Conservation (phyloP, 2,888 invertebrate genomes). For the Stictocephala bisonia region DNA sequence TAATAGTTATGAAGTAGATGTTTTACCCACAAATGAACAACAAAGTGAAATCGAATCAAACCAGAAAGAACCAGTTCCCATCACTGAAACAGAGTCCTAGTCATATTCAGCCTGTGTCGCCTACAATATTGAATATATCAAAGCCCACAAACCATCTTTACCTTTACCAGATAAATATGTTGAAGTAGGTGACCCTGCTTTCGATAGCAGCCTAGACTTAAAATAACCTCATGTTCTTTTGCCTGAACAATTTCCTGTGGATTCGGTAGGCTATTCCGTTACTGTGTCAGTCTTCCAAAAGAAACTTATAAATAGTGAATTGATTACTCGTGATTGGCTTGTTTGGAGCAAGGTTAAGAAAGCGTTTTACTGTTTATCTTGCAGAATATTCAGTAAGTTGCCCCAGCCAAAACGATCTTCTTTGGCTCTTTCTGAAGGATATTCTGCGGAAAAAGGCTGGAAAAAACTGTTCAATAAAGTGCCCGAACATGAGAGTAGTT, state of each 20-base stretch:
- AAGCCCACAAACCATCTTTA: no score
- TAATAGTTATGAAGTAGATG: no score
- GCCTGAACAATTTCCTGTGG: neutral
- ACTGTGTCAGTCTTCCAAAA: no score
- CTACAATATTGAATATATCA: no score
- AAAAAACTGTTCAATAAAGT: conserved; percentile 40
- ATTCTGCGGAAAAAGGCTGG: conserved; percentile 32
- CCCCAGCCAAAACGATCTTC: conserved; percentile 13
- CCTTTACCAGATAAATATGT: no score
- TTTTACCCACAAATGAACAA: no score
- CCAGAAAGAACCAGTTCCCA: no score
- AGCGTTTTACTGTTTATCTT: conserved; percentile 43
- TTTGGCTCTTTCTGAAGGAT: conserved; percentile 35
- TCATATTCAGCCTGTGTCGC: no score
- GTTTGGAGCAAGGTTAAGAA: conserved; percentile 43
- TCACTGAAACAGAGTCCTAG: no score
- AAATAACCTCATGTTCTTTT: conserved; percentile 25
- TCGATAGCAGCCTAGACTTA: conserved; percentile 22
- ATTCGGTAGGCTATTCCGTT: neutral
- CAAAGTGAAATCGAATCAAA: no score
- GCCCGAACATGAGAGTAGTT: conserved; percentile 37
- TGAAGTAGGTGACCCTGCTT: conserved; percentile 25
- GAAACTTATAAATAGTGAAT: conserved; percentile 6
- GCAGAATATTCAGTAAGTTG: conserved; percentile 21
- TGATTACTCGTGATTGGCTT: conserved; percentile 39